phyloP scores from a whole-genome alignment of 2,888 invertebrate species.

The Blera fallax region DNA sequence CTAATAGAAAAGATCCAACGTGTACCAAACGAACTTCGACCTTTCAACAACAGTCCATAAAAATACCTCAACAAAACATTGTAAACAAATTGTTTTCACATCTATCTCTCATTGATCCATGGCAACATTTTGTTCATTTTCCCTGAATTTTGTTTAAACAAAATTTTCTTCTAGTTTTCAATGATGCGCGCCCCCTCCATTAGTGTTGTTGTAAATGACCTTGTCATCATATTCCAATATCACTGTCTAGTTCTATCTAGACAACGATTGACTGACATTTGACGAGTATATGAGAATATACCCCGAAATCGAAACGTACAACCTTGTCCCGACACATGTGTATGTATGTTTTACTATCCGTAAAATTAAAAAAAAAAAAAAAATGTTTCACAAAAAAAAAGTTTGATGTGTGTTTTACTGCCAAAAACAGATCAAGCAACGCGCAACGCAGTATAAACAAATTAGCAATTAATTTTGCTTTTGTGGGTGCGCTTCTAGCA shows the following conservation, averaged over 20 bases:
- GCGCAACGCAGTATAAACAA: conserved; percentile 57
- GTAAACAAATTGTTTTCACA: conserved; percentile 23
- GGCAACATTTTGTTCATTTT: background rate
- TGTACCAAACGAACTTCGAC: conserved; percentile 31
- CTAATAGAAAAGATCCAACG: background rate
- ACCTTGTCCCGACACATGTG: conserved; percentile 22
- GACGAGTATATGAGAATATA: conserved; percentile 37
- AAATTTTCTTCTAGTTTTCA: conserved; percentile 14
- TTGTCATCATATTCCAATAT: conserved; percentile 41
- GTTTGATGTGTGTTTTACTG: conserved; percentile 29
- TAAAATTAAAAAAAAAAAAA: conserved; percentile 29
- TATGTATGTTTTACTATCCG: conserved; percentile 45
- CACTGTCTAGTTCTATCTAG: conserved; percentile 30
- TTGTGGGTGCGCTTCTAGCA: conserved; percentile 1
- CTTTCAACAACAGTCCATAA: conserved; percentile 53
- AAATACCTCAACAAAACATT: conserved; percentile 41
- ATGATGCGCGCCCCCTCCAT: conserved; percentile 4
- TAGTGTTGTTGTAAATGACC: conserved; percentile 51
- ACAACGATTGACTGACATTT: conserved; percentile 63
- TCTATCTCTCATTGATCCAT: background rate
- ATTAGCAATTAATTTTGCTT: conserved; percentile 65
- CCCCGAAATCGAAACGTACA: conserved; percentile 9
- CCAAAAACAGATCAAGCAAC: conserved; percentile 47
- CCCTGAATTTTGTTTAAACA: too few relatives aligned
- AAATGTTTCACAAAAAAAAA: background rate